These are phyloP conservation scores for Mus caroli DNA, from an alignment of 2,797 vertebrate species.

Conservation along the genomic window DNA sequence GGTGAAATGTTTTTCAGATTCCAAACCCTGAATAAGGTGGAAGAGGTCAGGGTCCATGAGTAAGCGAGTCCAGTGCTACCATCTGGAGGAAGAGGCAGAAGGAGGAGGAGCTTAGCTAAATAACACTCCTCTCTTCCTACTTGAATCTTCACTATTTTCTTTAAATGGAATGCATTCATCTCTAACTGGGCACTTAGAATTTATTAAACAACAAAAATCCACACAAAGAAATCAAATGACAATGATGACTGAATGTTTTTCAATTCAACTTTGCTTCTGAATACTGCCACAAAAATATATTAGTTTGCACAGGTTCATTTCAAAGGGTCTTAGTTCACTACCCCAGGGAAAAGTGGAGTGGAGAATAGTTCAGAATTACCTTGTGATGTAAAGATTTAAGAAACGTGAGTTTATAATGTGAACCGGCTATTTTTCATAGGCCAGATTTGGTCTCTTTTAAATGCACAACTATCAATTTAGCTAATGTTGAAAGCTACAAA, in stretches of 20 bases:
- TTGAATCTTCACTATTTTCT: neutral
- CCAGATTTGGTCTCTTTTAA: neutral
- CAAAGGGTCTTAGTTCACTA: constrained; percentile 19
- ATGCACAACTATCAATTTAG: neutral
- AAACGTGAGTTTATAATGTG: neutral
- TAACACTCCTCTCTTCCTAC: neutral
- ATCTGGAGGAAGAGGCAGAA: neutral
- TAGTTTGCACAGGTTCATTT: neutral
- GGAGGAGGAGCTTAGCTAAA: neutral
- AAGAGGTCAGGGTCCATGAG: neutral
- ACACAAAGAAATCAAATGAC: constrained; percentile 18
- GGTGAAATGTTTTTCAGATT: constrained; percentile 13
- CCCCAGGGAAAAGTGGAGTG: neutral
- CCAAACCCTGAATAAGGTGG: neutral
- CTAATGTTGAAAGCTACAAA: neutral
- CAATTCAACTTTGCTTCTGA: constrained; percentile 34
- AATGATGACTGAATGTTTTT: neutral
- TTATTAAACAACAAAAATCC: constrained; percentile 40
- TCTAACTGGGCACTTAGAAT: neutral
- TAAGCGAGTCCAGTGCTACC: neutral
- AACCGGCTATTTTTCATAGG: neutral
- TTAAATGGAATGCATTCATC: neutral
- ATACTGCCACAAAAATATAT: neutral
- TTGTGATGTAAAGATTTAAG: neutral
- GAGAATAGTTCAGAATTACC: neutral